Base-by-base conservation (phyloP, 2,113 vertebrate species). In the Prionailurus viverrinus region DNA sequence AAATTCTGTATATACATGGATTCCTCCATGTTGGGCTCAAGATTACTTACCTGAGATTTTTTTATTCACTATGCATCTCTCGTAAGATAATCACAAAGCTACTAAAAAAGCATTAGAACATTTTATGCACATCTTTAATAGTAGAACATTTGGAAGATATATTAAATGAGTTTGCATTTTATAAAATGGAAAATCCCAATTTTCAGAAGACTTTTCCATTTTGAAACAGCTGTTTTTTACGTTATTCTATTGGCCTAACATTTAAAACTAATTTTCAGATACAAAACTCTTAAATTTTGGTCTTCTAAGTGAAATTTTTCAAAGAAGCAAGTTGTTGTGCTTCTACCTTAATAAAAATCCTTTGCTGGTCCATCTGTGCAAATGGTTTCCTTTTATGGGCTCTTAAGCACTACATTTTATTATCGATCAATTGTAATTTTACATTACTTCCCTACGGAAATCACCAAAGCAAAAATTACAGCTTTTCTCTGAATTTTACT, bases 251-350 rank as follows among this genome's bases (percentile, higher is more conserved):
- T 58, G 8, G 0, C 66, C 3, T 86, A 4, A 76, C 27, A 23
- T 81, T 96, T 97, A 45, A 58, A 97, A 79, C 12, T 45, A 36
- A 66, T 48, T 74, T 92, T 94, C 39, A 76, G 16, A 16, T 80
- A 10, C 1, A 86, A 25, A 76, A 41, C 5, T 78, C 71, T 90
- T 81, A 55, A 69, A 71, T 73, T 73, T 91, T 80, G 13, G 19
- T 33, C 9, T 94, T 25, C 33, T n/a, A 31, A 55, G 31, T 82
- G 5, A 45, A 84, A 68, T 68, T 80, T 89, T 83, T 66, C n/a
- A 89, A 92, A 69, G 66, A 73, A 87, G 15, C 4, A 65, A 53
- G 6, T 90, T 68, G n/a, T 81, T 94, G 61, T n/a, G 48, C 0
- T 5, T 86, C 39, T 89, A 33, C 19, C 2, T 82, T 82, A 63